These are phyloP conservation scores for Chymomyza fuscimana DNA, from an alignment of 2,888 invertebrate genomes.

Conservation along the genomic window DNA sequence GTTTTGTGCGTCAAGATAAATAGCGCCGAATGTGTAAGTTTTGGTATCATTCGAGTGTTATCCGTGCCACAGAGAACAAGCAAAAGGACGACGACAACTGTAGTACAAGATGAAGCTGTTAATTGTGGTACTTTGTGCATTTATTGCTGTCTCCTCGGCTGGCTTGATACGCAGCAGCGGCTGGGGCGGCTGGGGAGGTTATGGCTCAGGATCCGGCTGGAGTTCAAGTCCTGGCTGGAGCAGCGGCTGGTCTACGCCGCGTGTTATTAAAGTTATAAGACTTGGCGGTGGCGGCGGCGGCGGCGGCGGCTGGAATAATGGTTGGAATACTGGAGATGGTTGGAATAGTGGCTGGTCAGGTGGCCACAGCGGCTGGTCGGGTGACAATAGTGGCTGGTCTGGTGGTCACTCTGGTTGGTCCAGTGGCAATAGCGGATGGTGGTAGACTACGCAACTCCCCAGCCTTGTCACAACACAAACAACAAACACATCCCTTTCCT, in stretches of 20 bases:
- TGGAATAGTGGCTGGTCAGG: slow-evolving; percentile 38
- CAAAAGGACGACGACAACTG: background rate
- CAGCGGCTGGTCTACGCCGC: slow-evolving; percentile 37
- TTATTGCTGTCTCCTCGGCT: slow-evolving; percentile 63
- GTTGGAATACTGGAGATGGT: slow-evolving; percentile 18
- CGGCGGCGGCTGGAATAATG: slow-evolving; percentile 3
- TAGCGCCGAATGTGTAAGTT: slow-evolving; percentile 45
- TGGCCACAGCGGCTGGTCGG: slow-evolving; percentile 39
- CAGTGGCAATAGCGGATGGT: slow-evolving; percentile 50
- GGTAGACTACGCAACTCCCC: slow-evolving; percentile 8
- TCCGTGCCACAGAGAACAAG: slow-evolving; percentile 16
- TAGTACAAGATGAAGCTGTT: slow-evolving; percentile 62
- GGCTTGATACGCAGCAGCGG: slow-evolving; percentile 42
- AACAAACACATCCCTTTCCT: background rate
- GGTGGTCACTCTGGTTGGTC: slow-evolving; percentile 27
- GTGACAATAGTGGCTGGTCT: slow-evolving; percentile 32
- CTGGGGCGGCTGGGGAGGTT: slow-evolving; percentile 26
- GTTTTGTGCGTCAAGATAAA: slow-evolving; percentile 51
- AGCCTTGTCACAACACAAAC: background rate
- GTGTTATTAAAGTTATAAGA: slow-evolving; percentile 49
- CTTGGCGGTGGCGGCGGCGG: slow-evolving; percentile 22
- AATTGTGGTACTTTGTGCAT: slow-evolving; percentile 56
- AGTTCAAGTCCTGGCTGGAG: slow-evolving; percentile 36
- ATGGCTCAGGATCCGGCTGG: slow-evolving; percentile 23
- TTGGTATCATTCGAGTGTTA: slow-evolving; percentile 62